A percentile compares a stretch with the other conserved stretches of the same genome.
Conservation (phyloP, 2,113 vertebrate genomes). For the Callopanchax toddi region DNA sequence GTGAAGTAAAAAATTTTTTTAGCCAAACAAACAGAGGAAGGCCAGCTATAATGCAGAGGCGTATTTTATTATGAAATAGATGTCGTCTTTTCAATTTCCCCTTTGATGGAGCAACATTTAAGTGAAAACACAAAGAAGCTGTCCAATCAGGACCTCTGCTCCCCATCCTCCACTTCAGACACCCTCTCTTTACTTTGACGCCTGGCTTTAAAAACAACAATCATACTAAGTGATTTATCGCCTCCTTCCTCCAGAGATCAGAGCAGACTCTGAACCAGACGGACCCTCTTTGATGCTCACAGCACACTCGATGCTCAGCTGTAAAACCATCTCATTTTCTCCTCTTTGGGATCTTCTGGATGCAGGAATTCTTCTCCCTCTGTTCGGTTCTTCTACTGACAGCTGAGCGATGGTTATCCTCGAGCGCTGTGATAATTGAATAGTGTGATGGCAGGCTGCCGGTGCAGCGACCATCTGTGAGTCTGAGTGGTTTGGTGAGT, state of each 20-base stretch:
- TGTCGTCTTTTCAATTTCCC: background rate
- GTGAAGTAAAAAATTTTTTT: too few species aligned
- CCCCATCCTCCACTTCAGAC: constrained; percentile 16
- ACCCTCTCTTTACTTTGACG: constrained; percentile 27
- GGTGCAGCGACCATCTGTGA: constrained; percentile 75
- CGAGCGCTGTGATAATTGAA: constrained; percentile 77
- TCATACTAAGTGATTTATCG: constrained; percentile 72
- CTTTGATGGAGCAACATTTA: constrained; percentile 41
- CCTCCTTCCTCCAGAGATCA: constrained; percentile 51
- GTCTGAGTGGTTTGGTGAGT: constrained; percentile 73
- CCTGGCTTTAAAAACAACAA: constrained; percentile 64
- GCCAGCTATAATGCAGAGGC: too few species aligned
- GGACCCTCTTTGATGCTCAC: constrained; percentile 36
- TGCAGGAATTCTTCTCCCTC: constrained; percentile 56
- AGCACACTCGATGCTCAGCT: background rate
- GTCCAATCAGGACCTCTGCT: constrained; percentile 11
- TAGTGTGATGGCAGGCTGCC: constrained; percentile 74
- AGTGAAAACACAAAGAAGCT: constrained; percentile 45
- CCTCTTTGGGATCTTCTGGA: constrained; percentile 29
- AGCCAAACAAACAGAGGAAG: too few species aligned
- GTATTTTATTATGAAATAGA: background rate
- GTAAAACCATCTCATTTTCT: too few species aligned
- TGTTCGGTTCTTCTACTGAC: constrained; percentile 41
- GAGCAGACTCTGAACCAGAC: constrained; percentile 3
- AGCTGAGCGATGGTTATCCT: constrained; percentile 76